phyloP scores from a whole-genome alignment of 2,888 invertebrate species.

The Himalopsyche tibetana region DNA sequence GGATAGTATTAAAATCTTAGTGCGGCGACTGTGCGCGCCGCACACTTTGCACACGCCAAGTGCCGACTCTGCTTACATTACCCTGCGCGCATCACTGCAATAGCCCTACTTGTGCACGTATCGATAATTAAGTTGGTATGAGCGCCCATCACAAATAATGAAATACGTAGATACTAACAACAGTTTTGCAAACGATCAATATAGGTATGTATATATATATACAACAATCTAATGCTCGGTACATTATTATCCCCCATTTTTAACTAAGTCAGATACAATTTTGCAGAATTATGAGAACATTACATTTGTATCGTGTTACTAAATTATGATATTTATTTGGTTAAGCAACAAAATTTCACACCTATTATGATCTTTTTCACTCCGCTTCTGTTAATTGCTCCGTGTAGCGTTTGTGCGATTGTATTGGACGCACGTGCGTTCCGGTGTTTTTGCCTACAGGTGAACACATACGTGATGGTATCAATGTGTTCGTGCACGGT shows the following conservation, averaged over 20 bases:
- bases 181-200: neutral
- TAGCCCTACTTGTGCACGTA: neutral
- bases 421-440: conserved; percentile 52
- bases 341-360: too few species aligned
- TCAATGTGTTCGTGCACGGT: neutral
- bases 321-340: too few species aligned
- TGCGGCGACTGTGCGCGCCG: too few species aligned
- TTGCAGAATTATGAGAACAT: too few species aligned
- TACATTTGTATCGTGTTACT: too few species aligned
- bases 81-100: neutral
- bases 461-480: neutral
- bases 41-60: too few species aligned
- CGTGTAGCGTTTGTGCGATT: conserved; percentile 14
- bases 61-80: too few species aligned
- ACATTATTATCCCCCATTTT: neutral
- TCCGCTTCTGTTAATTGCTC: conserved; percentile 8
- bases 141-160: conserved; percentile 1
- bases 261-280: too few species aligned
- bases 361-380: neutral
- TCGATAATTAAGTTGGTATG: neutral
- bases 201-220: neutral
- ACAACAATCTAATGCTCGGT: neutral
- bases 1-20: too few species aligned
- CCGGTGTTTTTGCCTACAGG: conserved; percentile 37
- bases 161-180: neutral